Conservation (phyloP, 2,113 vertebrate species). For the Colius striatus region DNA sequence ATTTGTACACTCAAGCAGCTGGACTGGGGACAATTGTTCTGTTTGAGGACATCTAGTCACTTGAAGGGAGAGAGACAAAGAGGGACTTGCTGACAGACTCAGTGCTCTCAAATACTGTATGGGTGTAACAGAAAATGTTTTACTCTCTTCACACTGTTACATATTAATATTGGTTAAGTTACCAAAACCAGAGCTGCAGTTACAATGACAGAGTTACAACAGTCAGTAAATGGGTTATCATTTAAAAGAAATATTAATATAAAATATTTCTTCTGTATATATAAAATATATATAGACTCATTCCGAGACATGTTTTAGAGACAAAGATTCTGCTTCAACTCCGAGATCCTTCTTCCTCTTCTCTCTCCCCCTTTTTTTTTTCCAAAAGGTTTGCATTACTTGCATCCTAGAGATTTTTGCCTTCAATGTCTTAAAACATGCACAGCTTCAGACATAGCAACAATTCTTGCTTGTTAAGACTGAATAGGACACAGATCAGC, state of each 20-base stretch:
- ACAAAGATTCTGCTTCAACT: background rate
- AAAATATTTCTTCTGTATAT: background rate
- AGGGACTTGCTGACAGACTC: background rate
- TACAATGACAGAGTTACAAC: background rate
- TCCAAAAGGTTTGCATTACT: background rate
- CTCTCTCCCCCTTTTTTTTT: background rate
- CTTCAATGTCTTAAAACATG: background rate
- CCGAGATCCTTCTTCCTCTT: background rate
- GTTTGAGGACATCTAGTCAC: background rate
- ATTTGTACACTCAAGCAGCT: rapidly evolving
- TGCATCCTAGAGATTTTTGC: background rate
- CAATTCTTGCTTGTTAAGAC: background rate
- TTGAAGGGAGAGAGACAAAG: background rate
- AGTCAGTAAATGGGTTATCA: background rate
- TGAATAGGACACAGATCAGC: background rate
- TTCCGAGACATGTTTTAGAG: background rate
- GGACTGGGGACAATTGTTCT: background rate
- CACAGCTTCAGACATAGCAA: background rate
- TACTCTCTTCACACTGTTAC: background rate
- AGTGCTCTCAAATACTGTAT: background rate
- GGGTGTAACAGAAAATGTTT: background rate
- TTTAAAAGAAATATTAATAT: background rate
- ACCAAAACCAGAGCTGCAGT: background rate
- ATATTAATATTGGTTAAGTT: background rate
- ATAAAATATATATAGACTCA: background rate